Evolutionary conservation across 2,888 invertebrate species (phyloP), one percentile per base, ranked within the genome.

Genomic region (Eilema depressum): DNA sequence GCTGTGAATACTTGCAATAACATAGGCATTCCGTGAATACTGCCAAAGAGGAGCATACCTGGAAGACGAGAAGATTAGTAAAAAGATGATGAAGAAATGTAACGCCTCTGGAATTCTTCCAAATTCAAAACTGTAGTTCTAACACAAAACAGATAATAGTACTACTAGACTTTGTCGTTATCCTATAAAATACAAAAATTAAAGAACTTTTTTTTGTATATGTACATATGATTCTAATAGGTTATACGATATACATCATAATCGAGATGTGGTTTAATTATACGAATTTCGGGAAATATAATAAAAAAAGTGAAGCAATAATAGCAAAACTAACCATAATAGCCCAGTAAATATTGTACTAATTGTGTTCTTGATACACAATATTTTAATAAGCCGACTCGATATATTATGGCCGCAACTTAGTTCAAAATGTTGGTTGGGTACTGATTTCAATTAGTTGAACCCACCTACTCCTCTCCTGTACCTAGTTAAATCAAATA

Each of bases 401-500:
- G 72, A 69, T 68, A 70, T n/a, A n/a, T 62, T 57, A n/a, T n/a
- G n/a, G 67, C 75, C 70, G 63, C 69, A 76, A 80, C 74, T 79
- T 78, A 71, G 77, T 78, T 83, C 76, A 79, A 84, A 82, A 81
- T 82, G 83, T 79, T 76, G 81, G 84, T 80, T 80, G 80, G 79
- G 77, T 77, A 77, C 79, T 83, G 83, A 86, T 85, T 87, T 85
- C 85, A 85, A 85, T 87, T 85, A 85, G 80, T 71, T 74, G 68
- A 80, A 76, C 56, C 65, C 28, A 74, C 79, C 65, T 76, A 70
- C 71, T 70, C 66, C 66, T 74, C 72, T 81, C 72, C 76, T 78
- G 76, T 82, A 82, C 84, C 82, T 83, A 74, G 84, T 80, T 86
- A 86, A 87, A 88, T 85, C 86, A 86, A 88, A 89, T 88, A 88